Conservation (phyloP, 2,888 invertebrate genomes). For the Eupithecia exiguata region DNA sequence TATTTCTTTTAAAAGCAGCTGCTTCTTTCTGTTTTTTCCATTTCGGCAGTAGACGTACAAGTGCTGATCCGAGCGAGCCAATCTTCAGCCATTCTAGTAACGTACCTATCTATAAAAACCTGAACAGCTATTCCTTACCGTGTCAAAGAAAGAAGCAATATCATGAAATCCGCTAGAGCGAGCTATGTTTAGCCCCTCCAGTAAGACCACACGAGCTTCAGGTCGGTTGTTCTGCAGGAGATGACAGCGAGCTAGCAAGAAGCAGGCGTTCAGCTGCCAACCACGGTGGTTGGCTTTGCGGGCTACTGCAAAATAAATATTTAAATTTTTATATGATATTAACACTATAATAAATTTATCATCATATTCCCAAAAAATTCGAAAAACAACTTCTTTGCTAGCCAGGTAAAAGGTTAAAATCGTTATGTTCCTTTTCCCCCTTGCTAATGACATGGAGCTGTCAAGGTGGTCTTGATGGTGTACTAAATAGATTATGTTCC, state of each 20-base stretch:
- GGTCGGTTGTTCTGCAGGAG: constrained; percentile 74
- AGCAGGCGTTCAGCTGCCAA: constrained; percentile 72
- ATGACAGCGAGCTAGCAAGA: constrained; percentile 72
- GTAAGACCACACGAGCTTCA: constrained; percentile 68
- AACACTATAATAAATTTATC: too few species aligned
- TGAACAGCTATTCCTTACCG: constrained; percentile 52
- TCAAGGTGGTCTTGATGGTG: constrained; percentile 26
- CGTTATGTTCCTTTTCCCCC: constrained; percentile 5
- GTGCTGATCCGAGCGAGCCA: not conserved
- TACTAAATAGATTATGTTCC: constrained; percentile 14
- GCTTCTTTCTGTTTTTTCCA: too few species aligned
- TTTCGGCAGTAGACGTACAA: not conserved
- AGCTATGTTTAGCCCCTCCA: constrained; percentile 63
- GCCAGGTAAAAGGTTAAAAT: too few species aligned
- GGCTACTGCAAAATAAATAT: constrained; percentile 57
- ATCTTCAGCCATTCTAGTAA: too few species aligned
- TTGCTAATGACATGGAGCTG: constrained; percentile 26
- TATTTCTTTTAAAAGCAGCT: too few species aligned
- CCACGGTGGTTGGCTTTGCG: constrained; percentile 59
- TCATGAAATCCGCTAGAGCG: constrained; percentile 59
- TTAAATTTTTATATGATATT: too few species aligned
- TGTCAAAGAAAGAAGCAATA: constrained; percentile 72
- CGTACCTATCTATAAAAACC: not conserved
- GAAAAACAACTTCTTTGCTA: too few species aligned
- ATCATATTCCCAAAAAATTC: too few species aligned